Percentiles rank a stretch among this genome's conserved stretches.
Evolutionary conservation across 2,113 vertebrate species (phyloP).

Genomic region (Bungarus multicinctus): DNA sequence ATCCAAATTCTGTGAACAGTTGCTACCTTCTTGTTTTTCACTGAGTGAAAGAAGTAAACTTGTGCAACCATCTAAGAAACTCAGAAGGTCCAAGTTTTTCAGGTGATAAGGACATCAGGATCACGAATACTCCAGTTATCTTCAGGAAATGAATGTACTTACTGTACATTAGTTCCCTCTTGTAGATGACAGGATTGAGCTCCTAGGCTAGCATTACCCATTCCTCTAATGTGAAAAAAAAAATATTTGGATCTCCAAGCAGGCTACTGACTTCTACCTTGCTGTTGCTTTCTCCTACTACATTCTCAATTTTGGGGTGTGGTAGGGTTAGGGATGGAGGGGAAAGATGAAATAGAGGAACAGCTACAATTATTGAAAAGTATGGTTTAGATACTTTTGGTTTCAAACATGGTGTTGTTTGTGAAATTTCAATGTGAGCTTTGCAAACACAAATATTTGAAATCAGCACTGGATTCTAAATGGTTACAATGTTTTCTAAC

Average conservation of each 20-base stretch:
- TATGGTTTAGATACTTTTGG: neutral
- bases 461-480: constrained; percentile 28
- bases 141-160: neutral
- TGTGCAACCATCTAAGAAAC: too few relatives aligned
- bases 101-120: neutral
- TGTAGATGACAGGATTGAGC: neutral
- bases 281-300: neutral
- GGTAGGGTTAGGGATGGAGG: too few relatives aligned
- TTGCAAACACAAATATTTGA: constrained; percentile 48
- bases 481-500: neutral
- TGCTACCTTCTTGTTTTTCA: neutral
- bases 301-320: neutral
- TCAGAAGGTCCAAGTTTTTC: neutral
- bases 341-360: neutral
- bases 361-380: neutral
- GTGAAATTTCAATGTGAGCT: constrained; percentile 17
- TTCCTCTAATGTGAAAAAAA: neutral
- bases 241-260: neutral
- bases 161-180: neutral
- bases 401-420: neutral
- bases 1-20: neutral
- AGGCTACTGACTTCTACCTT: neutral
- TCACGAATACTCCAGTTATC: neutral
- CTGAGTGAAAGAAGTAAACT: neutral
- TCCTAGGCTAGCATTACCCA: neutral